These are phyloP conservation scores for Glandiceps talaboti DNA, from an alignment of 53 echinoderm and acorn worm genomes.

Conservation along the genomic window DNA sequence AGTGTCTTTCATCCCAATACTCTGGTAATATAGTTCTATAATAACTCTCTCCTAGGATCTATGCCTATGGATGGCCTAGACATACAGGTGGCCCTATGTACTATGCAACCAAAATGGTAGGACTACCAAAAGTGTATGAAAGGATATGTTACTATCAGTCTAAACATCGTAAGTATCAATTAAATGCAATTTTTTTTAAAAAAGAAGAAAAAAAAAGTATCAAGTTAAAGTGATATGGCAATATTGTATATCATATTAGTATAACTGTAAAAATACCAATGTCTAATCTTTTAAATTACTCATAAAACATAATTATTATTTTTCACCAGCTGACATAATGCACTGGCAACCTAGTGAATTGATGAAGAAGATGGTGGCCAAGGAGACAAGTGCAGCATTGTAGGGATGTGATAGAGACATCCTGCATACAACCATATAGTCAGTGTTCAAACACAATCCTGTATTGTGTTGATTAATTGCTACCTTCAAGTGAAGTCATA, in stretches of 20 bases:
- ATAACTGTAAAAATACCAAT: too few relatives aligned
- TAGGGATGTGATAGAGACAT: too few relatives aligned
- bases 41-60: slow-evolving; percentile 39
- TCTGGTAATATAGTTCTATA: too few relatives aligned
- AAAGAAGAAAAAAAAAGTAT: too few relatives aligned
- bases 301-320: slow-evolving; percentile 4
- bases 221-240: too few relatives aligned
- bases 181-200: too few relatives aligned
- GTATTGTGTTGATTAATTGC: too few relatives aligned
- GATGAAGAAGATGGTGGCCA: slow-evolving; percentile 22
- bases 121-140: slow-evolving; percentile 52
- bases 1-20: too few relatives aligned
- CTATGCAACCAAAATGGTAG: slow-evolving; percentile 80
- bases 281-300: not conserved
- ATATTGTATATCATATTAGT: too few relatives aligned
- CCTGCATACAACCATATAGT: too few relatives aligned
- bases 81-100: slow-evolving; percentile 94
- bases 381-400: slow-evolving; percentile 6
- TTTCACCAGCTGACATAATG: slow-evolving; percentile 42
- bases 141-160: slow-evolving; percentile 55
- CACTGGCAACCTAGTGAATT: slow-evolving; percentile 68
- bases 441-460: too few relatives aligned
- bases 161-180: slow-evolving; percentile 69
- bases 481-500: too few relatives aligned
- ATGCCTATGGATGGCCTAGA: slow-evolving; percentile 95